Conservation (phyloP, 1,140 invertebrate species). For the Drosophila baimaii region DNA sequence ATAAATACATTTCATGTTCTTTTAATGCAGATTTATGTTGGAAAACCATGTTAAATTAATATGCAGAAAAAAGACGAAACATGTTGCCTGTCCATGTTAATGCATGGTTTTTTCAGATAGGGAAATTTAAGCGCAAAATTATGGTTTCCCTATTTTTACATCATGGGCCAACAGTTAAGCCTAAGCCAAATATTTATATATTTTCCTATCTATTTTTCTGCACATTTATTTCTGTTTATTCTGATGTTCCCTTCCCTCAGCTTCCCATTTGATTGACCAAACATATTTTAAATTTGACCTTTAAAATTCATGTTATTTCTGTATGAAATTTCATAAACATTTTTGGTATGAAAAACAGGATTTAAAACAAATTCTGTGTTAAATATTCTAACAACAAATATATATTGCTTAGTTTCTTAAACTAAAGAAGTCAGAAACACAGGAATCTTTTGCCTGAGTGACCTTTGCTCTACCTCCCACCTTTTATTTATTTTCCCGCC, state of each 20-base stretch:
- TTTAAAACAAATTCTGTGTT: not conserved
- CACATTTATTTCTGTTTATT: not conserved
- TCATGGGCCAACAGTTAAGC: not conserved
- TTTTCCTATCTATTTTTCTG: not conserved
- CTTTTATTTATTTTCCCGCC: not conserved
- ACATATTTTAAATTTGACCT: not conserved
- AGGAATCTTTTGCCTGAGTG: not conserved
- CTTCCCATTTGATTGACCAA: not conserved
- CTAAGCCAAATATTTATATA: not conserved
- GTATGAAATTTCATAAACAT: too few species aligned
- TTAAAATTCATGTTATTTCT: too few species aligned
- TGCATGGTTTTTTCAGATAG: not conserved
- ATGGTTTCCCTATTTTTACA: not conserved
- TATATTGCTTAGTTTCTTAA: not conserved
- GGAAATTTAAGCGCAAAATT: not conserved
- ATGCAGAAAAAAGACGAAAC: not conserved
- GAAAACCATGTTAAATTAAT: not conserved
- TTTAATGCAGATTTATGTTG: not conserved
- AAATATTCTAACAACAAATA: too few species aligned
- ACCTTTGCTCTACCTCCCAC: not conserved
- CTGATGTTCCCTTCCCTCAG: not conserved
- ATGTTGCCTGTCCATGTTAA: not conserved
- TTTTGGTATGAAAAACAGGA: too few species aligned
- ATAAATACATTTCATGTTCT: not conserved
- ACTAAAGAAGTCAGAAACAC: not conserved